phyloP scores from a whole-genome alignment of 2,797 vertebrate species.

The Uromys caudimaculatus region DNA sequence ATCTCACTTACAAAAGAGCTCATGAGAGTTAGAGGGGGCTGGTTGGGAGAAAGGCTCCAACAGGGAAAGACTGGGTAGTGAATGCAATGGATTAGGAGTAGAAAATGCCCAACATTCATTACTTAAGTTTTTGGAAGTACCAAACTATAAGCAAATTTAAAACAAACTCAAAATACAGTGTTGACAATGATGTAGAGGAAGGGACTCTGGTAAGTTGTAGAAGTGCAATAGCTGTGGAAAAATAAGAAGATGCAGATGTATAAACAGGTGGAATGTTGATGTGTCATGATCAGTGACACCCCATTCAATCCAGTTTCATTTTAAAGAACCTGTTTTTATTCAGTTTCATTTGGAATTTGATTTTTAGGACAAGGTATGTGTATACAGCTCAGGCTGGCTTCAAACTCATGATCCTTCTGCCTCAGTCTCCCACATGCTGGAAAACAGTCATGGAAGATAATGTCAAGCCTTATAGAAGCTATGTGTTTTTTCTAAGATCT shows the following conservation, averaged over 20 bases:
- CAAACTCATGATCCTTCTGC: too few species aligned
- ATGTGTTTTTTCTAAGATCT: not conserved
- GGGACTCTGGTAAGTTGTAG: not conserved
- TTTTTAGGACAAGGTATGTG: not conserved
- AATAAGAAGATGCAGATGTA: too few species aligned
- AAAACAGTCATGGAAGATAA: too few species aligned
- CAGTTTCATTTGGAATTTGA: not conserved
- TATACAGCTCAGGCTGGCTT: too few species aligned
- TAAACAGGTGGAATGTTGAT: not conserved
- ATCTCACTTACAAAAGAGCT: not conserved
- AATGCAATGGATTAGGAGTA: not conserved
- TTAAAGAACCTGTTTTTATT: not conserved
- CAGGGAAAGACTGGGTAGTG: not conserved
- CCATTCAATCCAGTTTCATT: too few species aligned
- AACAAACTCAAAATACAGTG: not conserved
- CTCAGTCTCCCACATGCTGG: too few species aligned
- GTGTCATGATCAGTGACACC: not conserved
- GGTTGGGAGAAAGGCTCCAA: not conserved
- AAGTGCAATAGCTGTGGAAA: not conserved
- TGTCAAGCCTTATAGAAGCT: too few species aligned
- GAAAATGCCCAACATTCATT: not conserved
- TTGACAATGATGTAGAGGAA: not conserved
- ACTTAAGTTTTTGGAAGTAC: not conserved
- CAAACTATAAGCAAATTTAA: not conserved
- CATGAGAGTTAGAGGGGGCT: not conserved